Percentiles rank a stretch among this genome's conserved stretches.
Conservation (phyloP, 37 sponge, comb jelly and placozoan species). For the Axinella damicornis region DNA sequence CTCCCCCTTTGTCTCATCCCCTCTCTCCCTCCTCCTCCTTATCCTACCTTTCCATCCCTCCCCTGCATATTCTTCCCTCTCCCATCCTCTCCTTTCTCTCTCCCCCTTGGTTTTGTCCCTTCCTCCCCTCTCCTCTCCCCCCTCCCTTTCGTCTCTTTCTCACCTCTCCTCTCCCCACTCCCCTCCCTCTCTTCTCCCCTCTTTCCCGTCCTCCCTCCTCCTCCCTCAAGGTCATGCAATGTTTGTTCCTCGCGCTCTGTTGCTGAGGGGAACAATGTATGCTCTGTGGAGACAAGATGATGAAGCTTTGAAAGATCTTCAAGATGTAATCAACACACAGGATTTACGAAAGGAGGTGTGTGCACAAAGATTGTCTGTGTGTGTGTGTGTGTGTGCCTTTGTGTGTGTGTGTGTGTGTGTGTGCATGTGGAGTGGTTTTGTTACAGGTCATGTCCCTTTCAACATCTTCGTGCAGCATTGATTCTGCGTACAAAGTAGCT, state of each 20-base stretch:
- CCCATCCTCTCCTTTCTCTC: too few relatives aligned
- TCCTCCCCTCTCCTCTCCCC: neutral
- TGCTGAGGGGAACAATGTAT: conserved; percentile 55
- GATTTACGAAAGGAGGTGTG: conserved; percentile 8
- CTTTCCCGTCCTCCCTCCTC: neutral
- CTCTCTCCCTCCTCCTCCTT: neutral
- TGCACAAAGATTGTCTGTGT: neutral
- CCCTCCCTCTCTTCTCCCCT: neutral
- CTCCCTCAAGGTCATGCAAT: conserved; percentile 40
- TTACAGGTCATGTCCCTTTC: too few relatives aligned
- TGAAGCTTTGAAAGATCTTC: conserved; percentile 40
- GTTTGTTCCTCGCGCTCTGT: conserved; percentile 40
- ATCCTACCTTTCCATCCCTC: too few relatives aligned
- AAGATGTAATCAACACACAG: conserved; percentile 25
- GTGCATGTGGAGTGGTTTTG: too few relatives aligned
- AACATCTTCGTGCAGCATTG: too few relatives aligned
- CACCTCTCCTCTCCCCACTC: too few relatives aligned
- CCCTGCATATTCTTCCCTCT: neutral
- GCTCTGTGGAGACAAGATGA: conserved; percentile 51
- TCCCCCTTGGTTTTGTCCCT: too few relatives aligned
- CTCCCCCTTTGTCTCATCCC: neutral
- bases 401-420: conserved; percentile 16
- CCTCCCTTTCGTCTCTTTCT: neutral
- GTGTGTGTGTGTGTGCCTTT: conserved; percentile 10
- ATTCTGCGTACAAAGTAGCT: too few relatives aligned